Percentiles rank a stretch among this genome's conserved stretches.
These are phyloP conservation scores for Caenorhabditis plicata DNA, from an alignment of 2,888 invertebrate genomes.

Conservation along the genomic window DNA sequence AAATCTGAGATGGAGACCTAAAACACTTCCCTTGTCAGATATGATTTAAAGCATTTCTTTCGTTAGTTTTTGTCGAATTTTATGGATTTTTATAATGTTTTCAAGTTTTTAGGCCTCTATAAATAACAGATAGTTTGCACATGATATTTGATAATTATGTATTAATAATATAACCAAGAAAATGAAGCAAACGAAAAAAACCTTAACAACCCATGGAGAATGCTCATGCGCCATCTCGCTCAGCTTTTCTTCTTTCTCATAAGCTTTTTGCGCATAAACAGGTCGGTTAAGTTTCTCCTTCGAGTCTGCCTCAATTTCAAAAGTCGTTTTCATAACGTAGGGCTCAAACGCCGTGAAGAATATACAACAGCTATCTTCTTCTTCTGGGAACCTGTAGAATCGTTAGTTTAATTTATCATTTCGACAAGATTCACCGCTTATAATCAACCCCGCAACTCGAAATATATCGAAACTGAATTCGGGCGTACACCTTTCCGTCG, in stretches of 20 bases:
- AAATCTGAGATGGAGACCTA: no score
- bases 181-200: not conserved
- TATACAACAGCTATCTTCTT: slow-evolving; percentile 53
- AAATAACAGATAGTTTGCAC: no score
- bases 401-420: not conserved
- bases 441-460: slow-evolving; percentile 56
- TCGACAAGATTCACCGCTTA: slow-evolving; percentile 21
- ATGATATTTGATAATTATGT: no score
- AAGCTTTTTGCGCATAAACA: slow-evolving; percentile 24
- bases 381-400: slow-evolving; percentile 56
- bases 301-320: slow-evolving; percentile 30
- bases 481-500: slow-evolving; percentile 49
- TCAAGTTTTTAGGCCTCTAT: no score
- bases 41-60: no score
- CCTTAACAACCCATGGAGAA: slow-evolving; percentile 37
- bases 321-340: slow-evolving; percentile 25
- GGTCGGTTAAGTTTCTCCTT: slow-evolving; percentile 25
- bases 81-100: no score
- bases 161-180: no score
- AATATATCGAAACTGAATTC: slow-evolving; percentile 53
- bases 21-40: no score
- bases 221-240: slow-evolving; percentile 33
- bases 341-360: slow-evolving; percentile 46
- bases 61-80: no score
- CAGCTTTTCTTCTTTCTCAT: slow-evolving; percentile 27